A percentile compares a stretch with the other conserved stretches of the same genome.
phyloP scores from a whole-genome alignment of 2,113 vertebrate species.

The Eolophus roseicapilla region DNA sequence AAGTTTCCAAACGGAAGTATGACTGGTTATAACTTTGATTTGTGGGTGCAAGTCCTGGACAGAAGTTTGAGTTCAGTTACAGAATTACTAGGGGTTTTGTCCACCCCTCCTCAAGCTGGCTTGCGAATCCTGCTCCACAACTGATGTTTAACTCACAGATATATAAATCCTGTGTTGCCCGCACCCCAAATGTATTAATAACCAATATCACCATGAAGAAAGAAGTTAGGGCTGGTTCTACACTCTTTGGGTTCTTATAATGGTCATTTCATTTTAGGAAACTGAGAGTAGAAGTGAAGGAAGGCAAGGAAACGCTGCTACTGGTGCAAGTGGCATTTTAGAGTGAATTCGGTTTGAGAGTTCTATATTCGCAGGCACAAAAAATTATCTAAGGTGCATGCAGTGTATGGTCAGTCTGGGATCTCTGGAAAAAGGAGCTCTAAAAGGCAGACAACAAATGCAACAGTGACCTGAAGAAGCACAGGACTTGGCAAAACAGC shows the following conservation, averaged over 20 bases:
- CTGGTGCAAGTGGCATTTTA: background rate
- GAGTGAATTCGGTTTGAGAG: background rate
- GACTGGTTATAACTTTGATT: background rate
- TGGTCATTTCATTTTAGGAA: background rate
- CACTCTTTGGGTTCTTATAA: background rate
- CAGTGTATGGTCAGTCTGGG: background rate
- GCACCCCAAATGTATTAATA: background rate
- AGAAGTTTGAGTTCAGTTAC: background rate
- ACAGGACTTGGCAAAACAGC: background rate
- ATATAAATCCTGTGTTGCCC: background rate
- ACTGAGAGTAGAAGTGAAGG: background rate
- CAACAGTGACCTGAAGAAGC: background rate
- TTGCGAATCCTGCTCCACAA: background rate
- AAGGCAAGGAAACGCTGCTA: background rate
- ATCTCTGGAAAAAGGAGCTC: background rate
- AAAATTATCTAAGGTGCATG: background rate
- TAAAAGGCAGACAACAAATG: background rate
- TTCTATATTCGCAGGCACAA: background rate
- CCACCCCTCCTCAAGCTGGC: background rate
- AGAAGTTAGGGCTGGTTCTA: background rate
- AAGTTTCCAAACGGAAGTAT: background rate
- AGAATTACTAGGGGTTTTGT: background rate
- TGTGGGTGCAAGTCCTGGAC: background rate
- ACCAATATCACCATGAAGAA: background rate
- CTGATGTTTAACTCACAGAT: background rate